Conservation (phyloP, 1,140 invertebrate genomes). For the Zaprionus camerounensis region DNA sequence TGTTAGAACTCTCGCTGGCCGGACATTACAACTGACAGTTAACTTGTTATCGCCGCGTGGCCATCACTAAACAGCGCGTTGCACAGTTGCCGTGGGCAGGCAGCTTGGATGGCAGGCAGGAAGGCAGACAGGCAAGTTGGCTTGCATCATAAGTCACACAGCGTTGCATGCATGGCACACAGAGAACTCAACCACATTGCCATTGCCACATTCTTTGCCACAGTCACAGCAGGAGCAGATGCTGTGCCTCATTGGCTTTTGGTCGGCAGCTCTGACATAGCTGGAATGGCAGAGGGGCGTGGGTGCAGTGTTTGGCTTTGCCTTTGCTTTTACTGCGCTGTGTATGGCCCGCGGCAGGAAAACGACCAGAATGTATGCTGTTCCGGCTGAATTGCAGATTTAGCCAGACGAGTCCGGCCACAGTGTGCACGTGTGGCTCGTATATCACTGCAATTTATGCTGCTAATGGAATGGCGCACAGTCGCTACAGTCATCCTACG, state of each 20-base stretch:
- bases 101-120: conserved; percentile 17
- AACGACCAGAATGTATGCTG: conserved; percentile 77
- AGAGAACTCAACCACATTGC: conserved; percentile 23
- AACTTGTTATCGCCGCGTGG: conserved; percentile 61
- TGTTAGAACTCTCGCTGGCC: neutral
- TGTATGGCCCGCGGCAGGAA: conserved; percentile 57
- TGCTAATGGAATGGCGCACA: conserved; percentile 15
- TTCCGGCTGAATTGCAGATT: conserved; percentile 78
- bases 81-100: conserved; percentile 24
- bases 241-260: conserved; percentile 69
- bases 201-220: conserved; percentile 64
- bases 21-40: conserved; percentile 31
- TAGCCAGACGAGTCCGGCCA: conserved; percentile 26
- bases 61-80: conserved; percentile 55
- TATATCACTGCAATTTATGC: conserved; percentile 34
- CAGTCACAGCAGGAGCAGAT: conserved; percentile 67
- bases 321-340: conserved; percentile 54
- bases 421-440: conserved; percentile 21
- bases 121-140: conserved; percentile 35
- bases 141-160: conserved; percentile 68
- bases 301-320: conserved; percentile 22
- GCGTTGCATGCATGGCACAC: conserved; percentile 52
- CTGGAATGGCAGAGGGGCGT: no score
- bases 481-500: neutral
- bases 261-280: neutral